These are phyloP conservation scores for Montipora foliosa DNA, from an alignment of 64 coral and sea anemone genomes.

Conservation along the genomic window DNA sequence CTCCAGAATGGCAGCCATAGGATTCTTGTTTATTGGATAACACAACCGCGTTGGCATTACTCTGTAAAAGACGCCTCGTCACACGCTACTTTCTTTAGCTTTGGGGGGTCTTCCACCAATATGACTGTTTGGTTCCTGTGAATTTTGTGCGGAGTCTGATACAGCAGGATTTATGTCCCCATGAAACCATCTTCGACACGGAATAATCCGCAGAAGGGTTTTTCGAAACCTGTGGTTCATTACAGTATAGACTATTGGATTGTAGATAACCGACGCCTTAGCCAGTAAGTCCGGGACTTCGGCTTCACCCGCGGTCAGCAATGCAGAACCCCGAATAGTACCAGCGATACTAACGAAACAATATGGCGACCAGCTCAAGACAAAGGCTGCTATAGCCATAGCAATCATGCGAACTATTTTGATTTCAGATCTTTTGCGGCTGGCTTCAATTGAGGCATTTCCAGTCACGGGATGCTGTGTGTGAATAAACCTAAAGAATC, in stretches of 20 bases:
- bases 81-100: neutral
- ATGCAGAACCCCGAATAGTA: constrained; percentile 9
- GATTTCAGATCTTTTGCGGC: constrained; percentile 14
- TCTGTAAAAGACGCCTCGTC: too few relatives aligned
- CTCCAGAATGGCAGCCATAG: too few relatives aligned
- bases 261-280: constrained; percentile 81
- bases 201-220: neutral
- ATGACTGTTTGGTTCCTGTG: neutral
- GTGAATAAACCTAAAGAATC: constrained; percentile 14
- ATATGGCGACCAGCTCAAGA: constrained; percentile 86
- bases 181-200: neutral
- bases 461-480: constrained; percentile 6
- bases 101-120: neutral
- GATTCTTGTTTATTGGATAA: too few relatives aligned
- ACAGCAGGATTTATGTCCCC: neutral
- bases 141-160: neutral
- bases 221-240: constrained; percentile 54
- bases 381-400: constrained; percentile 44
- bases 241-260: constrained; percentile 65
- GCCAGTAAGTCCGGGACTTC: constrained; percentile 76
- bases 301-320: constrained; percentile 23
- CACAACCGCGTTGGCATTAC: too few relatives aligned
- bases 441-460: constrained; percentile 9
- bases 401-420: constrained; percentile 53
- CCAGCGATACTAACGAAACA: constrained; percentile 63